Base-by-base conservation (phyloP, 2,888 invertebrate species). In the Lymantria monacha region DNA sequence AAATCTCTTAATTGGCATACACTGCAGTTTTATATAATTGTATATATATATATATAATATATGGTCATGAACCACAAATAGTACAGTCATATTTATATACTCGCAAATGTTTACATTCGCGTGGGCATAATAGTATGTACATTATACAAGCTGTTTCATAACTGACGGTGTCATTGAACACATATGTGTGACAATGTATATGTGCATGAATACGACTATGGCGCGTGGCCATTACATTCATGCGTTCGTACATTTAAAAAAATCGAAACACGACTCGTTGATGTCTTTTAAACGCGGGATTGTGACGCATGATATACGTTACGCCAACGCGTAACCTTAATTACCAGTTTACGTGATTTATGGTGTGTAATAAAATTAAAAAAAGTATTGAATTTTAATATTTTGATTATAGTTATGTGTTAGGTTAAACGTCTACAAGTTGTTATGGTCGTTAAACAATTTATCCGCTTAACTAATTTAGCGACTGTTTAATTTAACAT, bases 241-340 rank as follows among this genome's bases (percentile, higher is more conserved):
- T 44, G 40, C 46, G 30, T 33, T 33, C 33, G 33, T 33, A 33
- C 22, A 3, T 22, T 22, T 22, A 40, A 42, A 48, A 8, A 48
- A 52, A 53, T 30, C 69, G 71, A 64, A 60, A 66, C 48, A 59
- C 69, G 70, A 70, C 52, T 62, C 79, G 79, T 79, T 78, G 76
- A 78, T 70, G 78, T 78, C 79, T 79, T 78, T 77, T 74, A 58
- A 66, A 69, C 66, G 72, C 57, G 65, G 47, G 58, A 54, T 49
- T 53, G 57, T 54, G 46, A 51, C 53, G 11, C 10, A 42, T n/a
- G n/a, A 50, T 54, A 44, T 61, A 55, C 37, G 55, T 55, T 59
- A 61, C 51, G 55, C 58, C 48, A 50, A 61, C 60, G 46, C 49
- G 47, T 48, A 44, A 50, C 52, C 66, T 64, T 64, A 52, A 63